Evolutionary conservation across 92 coral and sea anemone genomes (phyloP), one percentile per base, ranked within the genome.

Genomic region (Zoanthus solanderi): DNA sequence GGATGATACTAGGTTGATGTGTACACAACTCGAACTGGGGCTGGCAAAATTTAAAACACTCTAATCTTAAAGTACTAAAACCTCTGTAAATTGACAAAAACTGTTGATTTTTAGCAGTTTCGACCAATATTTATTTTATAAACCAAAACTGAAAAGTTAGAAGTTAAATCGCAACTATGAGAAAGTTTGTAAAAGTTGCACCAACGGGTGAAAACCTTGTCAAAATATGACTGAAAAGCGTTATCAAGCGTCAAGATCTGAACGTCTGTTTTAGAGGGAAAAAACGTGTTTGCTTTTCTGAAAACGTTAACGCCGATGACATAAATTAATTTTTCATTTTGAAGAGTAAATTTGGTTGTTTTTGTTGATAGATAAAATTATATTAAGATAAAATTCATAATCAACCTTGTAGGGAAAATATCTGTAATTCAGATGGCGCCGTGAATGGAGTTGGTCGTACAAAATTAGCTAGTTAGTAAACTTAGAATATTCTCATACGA

Each of bases 341-440:
- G 75, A 81, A 81, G 76, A 60, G 46, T 17, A 48, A 45, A 18
- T 45, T 81, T 65, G 23, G 76, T 81, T 16, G 75, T 7, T 66
- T 81, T 81, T 81, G 75, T 81, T 81, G 74, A 81, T 66, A 67
- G 85, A 67, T 81, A 57, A 18, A 60, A 48, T 71, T 53, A 81
- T 81, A 81, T 66, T 63, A 65, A 3, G 14, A 44, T 30, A 45
- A 8, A 44, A 47, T 11, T 65, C 44, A 47, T 6, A 67, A 60
- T 6, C 47, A 66, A 44, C 54, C 13, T 54, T 17, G 67, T 54
- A 66, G 56, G 47, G 48, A 29, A 77, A 77, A 77, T 53, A 30
- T 54, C 15, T 30, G 18, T n/a, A 44, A 17, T 23, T 13, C 72
- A 31, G 50, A n/a, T 29, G 23, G 18, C n/a, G 46, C n/a, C 72